Base-by-base conservation (phyloP, 1,140 invertebrate genomes). In the Aphidius gifuensis region DNA sequence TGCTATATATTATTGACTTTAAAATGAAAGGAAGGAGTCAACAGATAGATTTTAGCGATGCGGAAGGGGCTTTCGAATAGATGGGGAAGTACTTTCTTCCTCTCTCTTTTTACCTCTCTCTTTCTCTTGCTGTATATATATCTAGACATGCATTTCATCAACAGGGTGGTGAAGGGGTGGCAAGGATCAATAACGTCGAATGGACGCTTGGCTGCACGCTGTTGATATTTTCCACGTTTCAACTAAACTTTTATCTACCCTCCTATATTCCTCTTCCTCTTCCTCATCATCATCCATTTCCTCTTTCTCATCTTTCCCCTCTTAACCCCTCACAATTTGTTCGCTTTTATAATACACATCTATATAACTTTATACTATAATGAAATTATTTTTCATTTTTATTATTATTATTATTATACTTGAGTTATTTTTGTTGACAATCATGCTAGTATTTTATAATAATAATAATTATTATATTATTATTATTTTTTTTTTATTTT, bases 131-230 rank as follows among this genome's bases (percentile, higher is more conserved):
- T 32, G 23, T 32, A 32, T 32, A 16, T 43, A 50, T 62, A 59
- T 62, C 67, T 68, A 69, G 63, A 66, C 70, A 66, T 77, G 71
- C 70, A 75, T 75, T 75, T 76, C 70, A 74, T 74, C 70, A 73
- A 69, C 69, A 69, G 62, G 48, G 58, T 62, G 61, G 69, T 66
- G 64, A 64, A 57, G 49, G 65, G 58, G 63, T 60, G 69, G 67
- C 63, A 62, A 57, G 49, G 65, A 70, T 74, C 72, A 67, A 74
- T 72, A 71, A 63, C 63, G 68, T 68, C 66, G 70, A 68, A 72
- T 69, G 67, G 69, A 68, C 53, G 60, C 60, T 56, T 53, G 53
- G 46, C 60, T 61, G 50, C 60, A 61, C 59, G 59, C 60, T 56
- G 60, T 56, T 56, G 53, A 56, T 61, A 61, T 61, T 61, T 62